Evolutionary conservation across 2,888 invertebrate species (phyloP).

Genomic region (Chloromyia formosa): DNA sequence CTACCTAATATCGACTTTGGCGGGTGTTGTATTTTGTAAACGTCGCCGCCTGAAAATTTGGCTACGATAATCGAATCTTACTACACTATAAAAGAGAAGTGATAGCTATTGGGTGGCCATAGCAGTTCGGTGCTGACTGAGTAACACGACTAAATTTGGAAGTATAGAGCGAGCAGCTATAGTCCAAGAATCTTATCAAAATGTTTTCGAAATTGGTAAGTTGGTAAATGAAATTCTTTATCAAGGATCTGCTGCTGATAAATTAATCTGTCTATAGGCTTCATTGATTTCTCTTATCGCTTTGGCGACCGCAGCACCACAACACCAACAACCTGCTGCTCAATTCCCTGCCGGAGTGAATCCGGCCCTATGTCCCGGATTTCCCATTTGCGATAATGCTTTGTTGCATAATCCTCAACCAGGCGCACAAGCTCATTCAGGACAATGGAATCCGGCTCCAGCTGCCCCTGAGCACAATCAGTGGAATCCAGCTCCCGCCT

Average conservation of each 20-base stretch:
- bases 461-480: not conserved
- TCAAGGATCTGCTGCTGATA: not conserved
- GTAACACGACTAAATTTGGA: slow-evolving; percentile 60
- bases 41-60: no score
- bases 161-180: slow-evolving; percentile 59
- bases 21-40: not conserved
- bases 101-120: not conserved
- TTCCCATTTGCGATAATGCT: slow-evolving; percentile 66
- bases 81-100: slow-evolving; percentile 15
- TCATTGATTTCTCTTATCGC: slow-evolving; percentile 55
- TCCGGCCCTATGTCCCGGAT: slow-evolving; percentile 65
- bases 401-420: slow-evolving; percentile 60
- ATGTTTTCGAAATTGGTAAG: slow-evolving; percentile 65
- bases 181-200: slow-evolving; percentile 58
- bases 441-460: slow-evolving; percentile 46
- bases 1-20: no score
- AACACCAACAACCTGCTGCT: slow-evolving; percentile 60
- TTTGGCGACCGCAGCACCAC: slow-evolving; percentile 61
- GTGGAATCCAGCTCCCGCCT: slow-evolving; percentile 44
- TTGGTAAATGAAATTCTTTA: slow-evolving; percentile 36
- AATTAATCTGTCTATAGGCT: slow-evolving; percentile 10
- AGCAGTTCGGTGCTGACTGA: slow-evolving; percentile 62
- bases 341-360: slow-evolving; percentile 66
- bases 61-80: not conserved
- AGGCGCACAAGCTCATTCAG: no score